A percentile compares a stretch with the other conserved stretches of the same genome.
phyloP scores from a whole-genome alignment of 2,797 vertebrate species.

The Pogoniulus pusillus region DNA sequence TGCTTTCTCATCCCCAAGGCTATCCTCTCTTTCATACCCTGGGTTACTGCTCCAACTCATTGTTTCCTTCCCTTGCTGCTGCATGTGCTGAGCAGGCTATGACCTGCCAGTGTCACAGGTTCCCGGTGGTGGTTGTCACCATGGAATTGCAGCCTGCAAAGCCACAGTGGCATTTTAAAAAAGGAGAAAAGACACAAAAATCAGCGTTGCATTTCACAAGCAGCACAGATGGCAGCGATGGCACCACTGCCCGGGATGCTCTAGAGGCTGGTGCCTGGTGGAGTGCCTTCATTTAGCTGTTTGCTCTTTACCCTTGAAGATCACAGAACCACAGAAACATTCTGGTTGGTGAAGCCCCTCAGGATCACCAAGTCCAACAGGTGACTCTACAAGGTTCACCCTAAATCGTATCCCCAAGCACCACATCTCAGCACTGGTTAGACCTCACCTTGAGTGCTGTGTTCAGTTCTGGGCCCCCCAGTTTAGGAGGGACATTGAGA shows the following conservation, averaged over 20 bases:
- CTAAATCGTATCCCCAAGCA: no score
- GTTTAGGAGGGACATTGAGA: no score
- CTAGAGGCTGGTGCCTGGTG: neutral
- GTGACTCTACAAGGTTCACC: no score
- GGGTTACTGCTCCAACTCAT: neutral
- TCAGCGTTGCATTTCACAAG: neutral
- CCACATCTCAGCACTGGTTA: no score
- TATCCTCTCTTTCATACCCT: neutral
- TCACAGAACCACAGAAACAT: neutral
- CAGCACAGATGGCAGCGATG: neutral
- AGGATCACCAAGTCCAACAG: no score
- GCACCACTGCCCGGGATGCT: accelerated
- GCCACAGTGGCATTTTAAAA: neutral
- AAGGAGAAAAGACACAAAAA: neutral
- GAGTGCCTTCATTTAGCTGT: accelerated
- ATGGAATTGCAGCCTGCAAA: conserved; percentile 1
- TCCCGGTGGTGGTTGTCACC: conserved; percentile 8
- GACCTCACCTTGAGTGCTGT: no score
- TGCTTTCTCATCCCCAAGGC: conserved; percentile 29
- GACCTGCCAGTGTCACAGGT: neutral
- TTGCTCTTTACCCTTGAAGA: neutral
- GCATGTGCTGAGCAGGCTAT: neutral
- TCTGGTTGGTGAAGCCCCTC: no score
- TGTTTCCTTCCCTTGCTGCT: neutral
- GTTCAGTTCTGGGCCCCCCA: no score